Evolutionary conservation across 2,113 vertebrate species (phyloP), one percentile per base, ranked within the genome.

Genomic region (Numida meleagris): DNA sequence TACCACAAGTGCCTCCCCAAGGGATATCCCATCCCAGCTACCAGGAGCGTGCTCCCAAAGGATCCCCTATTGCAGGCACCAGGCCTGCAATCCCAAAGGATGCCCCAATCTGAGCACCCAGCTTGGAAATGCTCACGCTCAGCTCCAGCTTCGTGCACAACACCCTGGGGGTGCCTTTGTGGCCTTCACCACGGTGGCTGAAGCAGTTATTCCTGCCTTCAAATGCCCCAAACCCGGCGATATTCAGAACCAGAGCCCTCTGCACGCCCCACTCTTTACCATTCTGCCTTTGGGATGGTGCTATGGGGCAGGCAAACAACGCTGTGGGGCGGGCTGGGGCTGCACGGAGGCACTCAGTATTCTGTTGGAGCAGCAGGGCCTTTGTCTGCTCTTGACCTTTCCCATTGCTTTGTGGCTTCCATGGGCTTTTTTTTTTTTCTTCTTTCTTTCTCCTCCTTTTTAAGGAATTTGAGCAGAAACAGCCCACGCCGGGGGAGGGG

Each of bases 371-470:
- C 77, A 65, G 68, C 4, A 2, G 40, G 3, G 74, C 92, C 90
- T 96, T 90, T 90, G 92, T 94, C 91, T 91, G 71, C 66, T 63
- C 73, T 90, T 95, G 94, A 96, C 94, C 94, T 96, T 96, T 94
- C 94, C 89, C 94, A 82, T 36, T 2, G 78, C 93, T 92, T 48
- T 89, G 89, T 57, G 81, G 43, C 81, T 93, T 75, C 86, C 90
- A 78, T 2, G 4, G 16, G 58, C 34, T 66, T 42, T 50, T 45
- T 31, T 51, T 36, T 21, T 36, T 59, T 5, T 18, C 14, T 9
- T 16, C 43, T 16, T 12, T 27, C 15, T 8, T 25, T 6, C 24
- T 29, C 8, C 5, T 53, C 8, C 9, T 92, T 55, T 89, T 76
- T 12, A 62, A 96, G 85, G 94, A 96, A 95, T 96, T 91, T 62